Evolutionary conservation across 2,113 vertebrate genomes (phyloP).

Genomic region (Ophiodon elongatus): DNA sequence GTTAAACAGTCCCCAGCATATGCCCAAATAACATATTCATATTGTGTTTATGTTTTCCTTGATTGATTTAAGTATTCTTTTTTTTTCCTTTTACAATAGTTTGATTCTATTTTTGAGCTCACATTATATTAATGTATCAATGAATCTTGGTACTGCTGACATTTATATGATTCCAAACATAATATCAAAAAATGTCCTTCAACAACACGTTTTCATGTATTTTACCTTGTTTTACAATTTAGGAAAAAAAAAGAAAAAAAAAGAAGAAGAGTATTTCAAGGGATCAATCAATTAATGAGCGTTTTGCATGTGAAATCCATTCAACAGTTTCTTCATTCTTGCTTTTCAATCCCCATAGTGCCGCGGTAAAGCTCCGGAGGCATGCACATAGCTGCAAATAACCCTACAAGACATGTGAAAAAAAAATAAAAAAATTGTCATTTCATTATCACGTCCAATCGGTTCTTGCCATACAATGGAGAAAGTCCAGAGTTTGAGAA

Average conservation of each 20-base stretch:
- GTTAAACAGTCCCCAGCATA: neutral
- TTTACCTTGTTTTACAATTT: neutral
- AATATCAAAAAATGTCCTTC: neutral
- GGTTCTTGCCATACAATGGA: slow-evolving; percentile 33
- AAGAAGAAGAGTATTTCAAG: neutral
- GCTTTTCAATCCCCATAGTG: neutral
- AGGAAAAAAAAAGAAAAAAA: neutral
- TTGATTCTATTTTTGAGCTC: neutral
- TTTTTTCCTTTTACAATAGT: neutral
- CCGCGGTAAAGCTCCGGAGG: neutral
- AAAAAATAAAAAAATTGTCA: slow-evolving; percentile 69
- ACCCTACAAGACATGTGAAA: slow-evolving; percentile 17
- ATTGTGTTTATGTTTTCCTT: neutral
- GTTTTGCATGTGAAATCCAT: neutral
- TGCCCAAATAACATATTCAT: neutral
- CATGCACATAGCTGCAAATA: slow-evolving; percentile 9
- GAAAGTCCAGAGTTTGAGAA: slow-evolving; percentile 19
- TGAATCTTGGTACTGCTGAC: neutral
- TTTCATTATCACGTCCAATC: slow-evolving; percentile 74
- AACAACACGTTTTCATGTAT: neutral
- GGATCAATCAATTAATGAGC: neutral
- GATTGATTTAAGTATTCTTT: neutral
- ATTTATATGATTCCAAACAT: neutral
- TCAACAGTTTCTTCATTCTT: neutral
- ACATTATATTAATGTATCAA: neutral